Conservation (phyloP, 2,888 invertebrate species). For the Andrena bicolor region DNA sequence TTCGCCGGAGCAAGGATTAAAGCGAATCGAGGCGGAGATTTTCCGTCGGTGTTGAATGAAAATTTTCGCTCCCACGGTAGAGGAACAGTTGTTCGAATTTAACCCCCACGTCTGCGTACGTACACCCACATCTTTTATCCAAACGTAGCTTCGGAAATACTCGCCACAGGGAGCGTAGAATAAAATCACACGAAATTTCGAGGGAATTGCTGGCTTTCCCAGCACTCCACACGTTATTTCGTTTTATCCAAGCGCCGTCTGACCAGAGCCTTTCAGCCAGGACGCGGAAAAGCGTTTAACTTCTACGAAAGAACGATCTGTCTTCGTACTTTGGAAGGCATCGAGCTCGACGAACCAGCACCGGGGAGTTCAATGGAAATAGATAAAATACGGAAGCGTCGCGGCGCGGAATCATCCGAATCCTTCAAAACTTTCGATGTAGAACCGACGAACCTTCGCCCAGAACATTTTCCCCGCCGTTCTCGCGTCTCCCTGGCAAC, state of each 20-base stretch:
- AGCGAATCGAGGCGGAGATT: no score
- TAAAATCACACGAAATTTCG: no score
- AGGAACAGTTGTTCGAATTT: no score
- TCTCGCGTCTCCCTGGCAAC: slow-evolving; percentile 16
- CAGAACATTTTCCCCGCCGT: slow-evolving; percentile 27
- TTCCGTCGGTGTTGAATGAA: no score
- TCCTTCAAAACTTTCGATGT: slow-evolving; percentile 43
- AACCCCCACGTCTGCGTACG: no score
- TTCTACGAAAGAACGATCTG: slow-evolving; percentile 37
- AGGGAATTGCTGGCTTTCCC: not conserved
- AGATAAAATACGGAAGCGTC: slow-evolving; percentile 27
- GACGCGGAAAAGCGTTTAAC: slow-evolving; percentile 36
- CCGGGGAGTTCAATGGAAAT: slow-evolving; percentile 42
- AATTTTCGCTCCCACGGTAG: no score
- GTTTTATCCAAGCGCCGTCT: not conserved
- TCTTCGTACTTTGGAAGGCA: slow-evolving; percentile 41
- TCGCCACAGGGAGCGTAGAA: no score
- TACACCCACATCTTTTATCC: no score
- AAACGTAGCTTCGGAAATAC: no score
- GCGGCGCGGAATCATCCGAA: slow-evolving; percentile 11
- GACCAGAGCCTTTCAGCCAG: slow-evolving; percentile 14
- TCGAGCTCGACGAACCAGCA: slow-evolving; percentile 23
- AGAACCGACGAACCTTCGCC: slow-evolving; percentile 33
- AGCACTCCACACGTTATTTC: not conserved
- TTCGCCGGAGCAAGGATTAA: not conserved